Evolutionary conservation across 1,140 invertebrate genomes (phyloP), one percentile per base, ranked within the genome.

Genomic region (Eueides isabella): DNA sequence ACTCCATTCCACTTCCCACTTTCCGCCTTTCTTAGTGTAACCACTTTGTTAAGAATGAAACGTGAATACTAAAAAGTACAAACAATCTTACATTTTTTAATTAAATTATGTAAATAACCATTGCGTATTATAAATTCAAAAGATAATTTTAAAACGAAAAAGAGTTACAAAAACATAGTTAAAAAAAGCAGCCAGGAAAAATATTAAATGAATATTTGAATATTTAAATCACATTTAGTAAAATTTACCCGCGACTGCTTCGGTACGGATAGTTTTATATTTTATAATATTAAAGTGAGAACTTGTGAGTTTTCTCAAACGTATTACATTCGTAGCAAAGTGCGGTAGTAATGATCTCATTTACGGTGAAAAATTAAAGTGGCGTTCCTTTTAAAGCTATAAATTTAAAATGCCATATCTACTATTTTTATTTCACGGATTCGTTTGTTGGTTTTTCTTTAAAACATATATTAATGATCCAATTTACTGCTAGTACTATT

Each of bases 331-430:
- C 14, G 41, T 44, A 9, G 41, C 41, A 19, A 44, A 44, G n/a
- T 19, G 41, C 41, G 41, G 41, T 44, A 44, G 41, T 44, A 44
- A 44, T 44, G 41, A 44, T 44, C n/a, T 44, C 41, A 44, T 44
- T 55, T 55, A 55, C 48, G 23, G 48, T 55, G 48, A 55, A 55
- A 55, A 55, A 55, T 55, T 55, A 55, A 55, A 55, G 48, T 12
- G 19, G 19, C 11, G 19, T 55, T 55, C 19, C 48, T 23, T 55
- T 23, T 55, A 26, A 55, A 55, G 48, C 23, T 26, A 55, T 26
- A 55, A 26, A 26, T 55, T 55, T 55, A 55, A 23, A 55, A 12
- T 55, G n/a, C 9, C 11, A 26, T 12, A 1, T 55, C 19, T 12
- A 55, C 23, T 23, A 55, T 26, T 55, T 23, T 55, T 12, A 9